Base-by-base conservation (phyloP, 2,888 invertebrate species). In the Eupeodes latifasciatus region DNA sequence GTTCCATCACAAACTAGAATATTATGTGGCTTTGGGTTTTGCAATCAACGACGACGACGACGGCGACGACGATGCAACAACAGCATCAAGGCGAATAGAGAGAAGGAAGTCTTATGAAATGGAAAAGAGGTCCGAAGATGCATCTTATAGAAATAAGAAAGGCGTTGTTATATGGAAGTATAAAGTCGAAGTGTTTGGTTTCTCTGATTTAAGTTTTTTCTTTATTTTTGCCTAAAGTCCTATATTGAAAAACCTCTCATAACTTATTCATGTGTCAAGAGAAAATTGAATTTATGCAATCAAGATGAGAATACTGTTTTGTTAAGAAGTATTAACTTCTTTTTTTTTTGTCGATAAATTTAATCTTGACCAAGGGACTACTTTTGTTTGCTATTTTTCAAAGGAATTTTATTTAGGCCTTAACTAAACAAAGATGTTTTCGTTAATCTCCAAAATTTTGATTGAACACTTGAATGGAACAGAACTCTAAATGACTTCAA, bases 231-330 rank as follows among this genome's bases (percentile, higher is more conserved):
- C 11, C 55, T 27, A 5, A 19, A 55, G 5, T 59, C 59, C 62
- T 34, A 69, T 34, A 69, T 74, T 62, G 67, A 57, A 80, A 27
- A 64, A 62, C 19, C 49, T 62, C 74, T 82, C 69, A 80, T 87
- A 83, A 83, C 83, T 87, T 83, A 87, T 83, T 87, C 86, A 87
- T 87, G 79, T 76, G 75, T 79, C 44, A 27, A 16, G 55, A 36
- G 69, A 71, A 81, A 80, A 81, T 85, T 85, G 76, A 81, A 85
- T 81, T 85, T 85, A 85, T 77, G 64, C 85, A 81, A 81, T 81
- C 71, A 77, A 77, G 76, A 79, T 87, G 67, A 51, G 19, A 57
- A 80, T 51, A 27, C 27, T 75, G 51, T 66, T 82, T 78, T 82
- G 61, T 61, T 74, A 76, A 47, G 76, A 27, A 36, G 49, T 40